Evolutionary conservation across 2,888 invertebrate species (phyloP).

Genomic region (Pecten maximus): DNA sequence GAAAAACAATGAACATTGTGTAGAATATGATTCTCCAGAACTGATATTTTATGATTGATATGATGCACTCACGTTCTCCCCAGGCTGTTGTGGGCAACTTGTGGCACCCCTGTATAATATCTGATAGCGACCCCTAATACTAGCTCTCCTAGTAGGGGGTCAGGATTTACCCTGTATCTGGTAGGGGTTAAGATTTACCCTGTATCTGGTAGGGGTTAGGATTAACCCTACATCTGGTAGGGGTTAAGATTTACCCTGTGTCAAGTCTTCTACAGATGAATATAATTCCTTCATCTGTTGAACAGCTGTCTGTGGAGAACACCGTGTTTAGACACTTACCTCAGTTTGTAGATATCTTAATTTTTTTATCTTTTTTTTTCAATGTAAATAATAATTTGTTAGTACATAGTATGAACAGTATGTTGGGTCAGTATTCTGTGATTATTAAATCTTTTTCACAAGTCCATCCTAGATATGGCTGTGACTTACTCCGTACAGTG

Average conservation of each 20-base stretch:
- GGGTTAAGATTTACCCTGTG: no score
- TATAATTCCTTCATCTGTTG: neutral
- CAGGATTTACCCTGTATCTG: no score
- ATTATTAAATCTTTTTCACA: neutral
- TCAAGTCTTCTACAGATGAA: neutral
- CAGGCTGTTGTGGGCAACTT: no score
- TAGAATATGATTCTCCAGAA: neutral
- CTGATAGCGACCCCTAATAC: no score
- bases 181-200: no score
- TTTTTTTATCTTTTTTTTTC: neutral
- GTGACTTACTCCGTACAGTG: no score
- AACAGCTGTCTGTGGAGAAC: neutral
- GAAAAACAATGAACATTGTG: neutral
- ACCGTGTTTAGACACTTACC: neutral
- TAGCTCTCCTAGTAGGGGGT: no score
- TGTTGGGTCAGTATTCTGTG: neutral
- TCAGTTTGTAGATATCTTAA: neutral
- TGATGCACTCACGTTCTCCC: neutral
- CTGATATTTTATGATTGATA: conserved; percentile 13
- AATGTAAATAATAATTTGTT: neutral
- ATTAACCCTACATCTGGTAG: no score
- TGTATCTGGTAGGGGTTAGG: no score
- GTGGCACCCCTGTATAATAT: no score
- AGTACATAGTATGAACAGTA: neutral
- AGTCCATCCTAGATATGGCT: no score